phyloP scores from a whole-genome alignment of 2,113 vertebrate species.

The Sinocyclocheilus rhinocerous region DNA sequence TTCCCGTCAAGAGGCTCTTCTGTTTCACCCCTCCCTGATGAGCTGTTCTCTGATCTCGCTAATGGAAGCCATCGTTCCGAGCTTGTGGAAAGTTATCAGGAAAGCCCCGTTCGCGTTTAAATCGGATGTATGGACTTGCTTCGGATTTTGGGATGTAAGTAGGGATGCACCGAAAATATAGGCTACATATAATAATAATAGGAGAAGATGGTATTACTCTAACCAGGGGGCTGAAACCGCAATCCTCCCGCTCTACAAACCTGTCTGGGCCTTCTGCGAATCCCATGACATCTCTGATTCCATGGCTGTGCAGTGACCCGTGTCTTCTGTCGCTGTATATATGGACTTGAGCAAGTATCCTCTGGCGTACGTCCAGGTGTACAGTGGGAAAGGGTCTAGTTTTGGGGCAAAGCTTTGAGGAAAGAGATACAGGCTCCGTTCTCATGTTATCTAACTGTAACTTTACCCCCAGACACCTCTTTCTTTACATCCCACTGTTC shows the following conservation, averaged over 20 bases:
- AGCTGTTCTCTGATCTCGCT: slow-evolving; percentile 20
- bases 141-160: no score
- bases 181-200: no score
- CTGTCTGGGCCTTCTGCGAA: background rate
- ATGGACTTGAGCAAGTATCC: background rate
- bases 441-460: slow-evolving; percentile 44
- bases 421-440: slow-evolving; percentile 32
- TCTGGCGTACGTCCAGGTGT: background rate
- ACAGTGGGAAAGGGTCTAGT: slow-evolving; percentile 4
- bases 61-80: background rate
- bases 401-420: slow-evolving; percentile 24
- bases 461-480: slow-evolving; percentile 9
- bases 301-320: background rate
- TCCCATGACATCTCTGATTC: slow-evolving; percentile 4
- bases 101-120: no score
- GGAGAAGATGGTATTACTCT: slow-evolving; percentile 4
- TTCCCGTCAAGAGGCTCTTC: background rate
- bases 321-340: slow-evolving; percentile 7
- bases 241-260: background rate
- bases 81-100: no score
- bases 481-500: slow-evolving; percentile 27
- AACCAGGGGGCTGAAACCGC: background rate
- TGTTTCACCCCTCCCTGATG: slow-evolving; percentile 4
- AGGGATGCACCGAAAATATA: no score
- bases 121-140: no score